These are phyloP conservation scores for Falco rusticolus DNA, from an alignment of 2,797 vertebrate species.

Conservation along the genomic window DNA sequence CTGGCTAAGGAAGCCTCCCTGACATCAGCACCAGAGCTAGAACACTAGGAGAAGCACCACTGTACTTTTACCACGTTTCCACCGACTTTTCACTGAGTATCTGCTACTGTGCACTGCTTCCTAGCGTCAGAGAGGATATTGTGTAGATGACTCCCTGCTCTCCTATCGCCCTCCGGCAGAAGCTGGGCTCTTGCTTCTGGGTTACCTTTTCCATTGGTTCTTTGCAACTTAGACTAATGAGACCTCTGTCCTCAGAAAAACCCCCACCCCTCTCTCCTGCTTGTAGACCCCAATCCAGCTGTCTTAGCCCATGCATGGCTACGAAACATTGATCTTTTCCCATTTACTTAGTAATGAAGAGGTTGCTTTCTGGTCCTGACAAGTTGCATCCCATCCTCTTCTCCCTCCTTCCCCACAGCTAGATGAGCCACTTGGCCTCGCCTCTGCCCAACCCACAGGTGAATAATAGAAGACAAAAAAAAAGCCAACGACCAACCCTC, in stretches of 20 bases:
- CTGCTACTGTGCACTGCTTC: not conserved
- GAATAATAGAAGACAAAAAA: not conserved
- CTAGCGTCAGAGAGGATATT: not conserved
- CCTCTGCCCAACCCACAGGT: not conserved
- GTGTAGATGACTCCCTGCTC: not conserved
- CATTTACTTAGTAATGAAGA: not conserved
- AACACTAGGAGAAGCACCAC: not conserved
- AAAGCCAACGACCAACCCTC: not conserved
- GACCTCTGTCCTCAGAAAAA: not conserved
- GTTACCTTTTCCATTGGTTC: not conserved
- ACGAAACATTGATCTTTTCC: not conserved
- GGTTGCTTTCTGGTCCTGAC: not conserved
- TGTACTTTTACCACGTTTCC: not conserved
- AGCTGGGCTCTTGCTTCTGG: not conserved
- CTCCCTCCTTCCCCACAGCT: not conserved
- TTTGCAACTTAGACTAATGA: not conserved
- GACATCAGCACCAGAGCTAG: not conserved
- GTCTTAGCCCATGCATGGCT: not conserved
- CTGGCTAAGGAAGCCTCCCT: not conserved
- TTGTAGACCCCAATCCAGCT: not conserved
- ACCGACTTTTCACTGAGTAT: not conserved
- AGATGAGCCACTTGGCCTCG: not conserved
- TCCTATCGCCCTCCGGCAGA: accelerated
- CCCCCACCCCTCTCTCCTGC: not conserved
- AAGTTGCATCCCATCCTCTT: not conserved